These are phyloP conservation scores for Vicugna pacos DNA, from an alignment of 2,113 vertebrate species.

Conservation along the genomic window DNA sequence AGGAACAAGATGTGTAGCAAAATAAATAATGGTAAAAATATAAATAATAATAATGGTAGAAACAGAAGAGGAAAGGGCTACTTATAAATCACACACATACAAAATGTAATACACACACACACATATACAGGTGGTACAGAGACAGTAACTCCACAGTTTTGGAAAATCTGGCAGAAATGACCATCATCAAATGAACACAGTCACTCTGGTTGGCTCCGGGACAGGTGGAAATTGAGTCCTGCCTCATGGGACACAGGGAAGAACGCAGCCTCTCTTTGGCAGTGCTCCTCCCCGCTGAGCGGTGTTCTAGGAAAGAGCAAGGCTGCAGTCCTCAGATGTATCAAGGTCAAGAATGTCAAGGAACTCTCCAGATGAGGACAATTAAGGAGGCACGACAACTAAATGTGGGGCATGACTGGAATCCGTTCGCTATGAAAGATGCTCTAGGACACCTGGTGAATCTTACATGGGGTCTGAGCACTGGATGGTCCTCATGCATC, in stretches of 20 bases:
- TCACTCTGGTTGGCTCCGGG: not conserved
- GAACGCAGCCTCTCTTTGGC: rapidly evolving
- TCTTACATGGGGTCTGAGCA: not conserved
- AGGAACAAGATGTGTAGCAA: not conserved
- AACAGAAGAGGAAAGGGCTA: not conserved
- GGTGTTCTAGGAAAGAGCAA: no score
- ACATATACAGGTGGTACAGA: not conserved
- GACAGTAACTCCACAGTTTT: not conserved
- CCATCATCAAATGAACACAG: no score
- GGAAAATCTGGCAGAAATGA: not conserved
- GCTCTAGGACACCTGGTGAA: not conserved
- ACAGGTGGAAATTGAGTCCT: not conserved
- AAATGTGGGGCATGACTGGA: rapidly evolving
- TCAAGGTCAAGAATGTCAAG: rapidly evolving
- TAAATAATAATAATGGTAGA: not conserved
- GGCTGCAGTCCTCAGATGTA: rapidly evolving
- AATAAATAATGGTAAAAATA: not conserved
- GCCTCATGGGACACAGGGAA: not conserved
- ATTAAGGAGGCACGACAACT: rapidly evolving
- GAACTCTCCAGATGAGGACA: rapidly evolving
- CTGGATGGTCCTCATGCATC: rapidly evolving
- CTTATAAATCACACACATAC: not conserved
- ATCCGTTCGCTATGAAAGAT: rapidly evolving
- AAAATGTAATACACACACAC: not conserved
- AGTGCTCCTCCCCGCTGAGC: not conserved